Percentiles rank a stretch among this genome's conserved stretches.
These are phyloP conservation scores for Oreochromis niloticus DNA, from an alignment of 2,113 vertebrate species.

Conservation along the genomic window DNA sequence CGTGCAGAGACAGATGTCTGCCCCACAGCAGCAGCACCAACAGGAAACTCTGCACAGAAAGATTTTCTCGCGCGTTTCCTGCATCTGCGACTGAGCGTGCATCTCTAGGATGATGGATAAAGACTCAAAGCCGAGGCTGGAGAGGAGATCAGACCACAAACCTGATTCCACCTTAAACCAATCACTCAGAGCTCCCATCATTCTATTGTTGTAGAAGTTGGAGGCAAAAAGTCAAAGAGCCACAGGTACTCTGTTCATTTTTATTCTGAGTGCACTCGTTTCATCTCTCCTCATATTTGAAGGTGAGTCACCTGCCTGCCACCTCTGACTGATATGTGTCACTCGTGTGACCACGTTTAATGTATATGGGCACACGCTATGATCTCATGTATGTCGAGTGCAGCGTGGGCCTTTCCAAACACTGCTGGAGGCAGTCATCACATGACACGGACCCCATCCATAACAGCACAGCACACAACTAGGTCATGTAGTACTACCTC, in stretches of 20 bases:
- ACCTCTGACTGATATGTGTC: not conserved
- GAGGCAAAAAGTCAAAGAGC: not conserved
- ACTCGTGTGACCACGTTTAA: not conserved
- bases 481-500: not conserved
- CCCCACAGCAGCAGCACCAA: not conserved
- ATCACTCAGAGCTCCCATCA: not conserved
- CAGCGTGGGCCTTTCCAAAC: not conserved
- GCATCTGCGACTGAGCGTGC: not conserved
- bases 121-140: not conserved
- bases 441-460: not conserved
- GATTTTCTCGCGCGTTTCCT: not conserved
- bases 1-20: not conserved
- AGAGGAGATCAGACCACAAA: not conserved
- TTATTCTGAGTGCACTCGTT: not conserved
- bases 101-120: not conserved
- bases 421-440: not conserved
- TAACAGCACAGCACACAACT: not conserved
- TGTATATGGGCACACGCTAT: not conserved
- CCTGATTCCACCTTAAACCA: not conserved
- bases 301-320: not conserved
- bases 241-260: not conserved
- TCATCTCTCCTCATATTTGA: not conserved
- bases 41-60: not conserved
- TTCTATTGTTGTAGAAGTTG: not conserved
- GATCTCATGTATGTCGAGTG: not conserved